Evolutionary conservation across 2,113 vertebrate species (phyloP).

Genomic region (Narcine bancroftii): DNA sequence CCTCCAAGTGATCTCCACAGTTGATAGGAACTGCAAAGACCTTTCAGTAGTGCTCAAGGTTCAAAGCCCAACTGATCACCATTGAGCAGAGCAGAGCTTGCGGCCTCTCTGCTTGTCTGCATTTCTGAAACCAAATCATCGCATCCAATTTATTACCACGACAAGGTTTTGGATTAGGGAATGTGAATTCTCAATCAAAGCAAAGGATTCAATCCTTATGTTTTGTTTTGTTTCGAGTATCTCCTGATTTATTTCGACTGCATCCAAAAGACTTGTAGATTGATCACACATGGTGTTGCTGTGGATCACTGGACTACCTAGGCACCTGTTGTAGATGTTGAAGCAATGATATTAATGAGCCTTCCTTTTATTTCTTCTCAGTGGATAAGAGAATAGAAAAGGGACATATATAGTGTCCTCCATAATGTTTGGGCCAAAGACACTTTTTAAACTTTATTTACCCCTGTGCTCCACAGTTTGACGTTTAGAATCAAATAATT

Average conservation of each 20-base stretch:
- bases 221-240: not conserved
- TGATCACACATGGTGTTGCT: not conserved
- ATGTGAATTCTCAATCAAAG: not conserved
- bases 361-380: not conserved
- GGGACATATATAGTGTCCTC: not conserved
- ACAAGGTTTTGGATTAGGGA: no score
- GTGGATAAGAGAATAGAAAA: not conserved
- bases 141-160: not conserved
- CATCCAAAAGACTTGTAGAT: not conserved
- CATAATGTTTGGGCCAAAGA: no score
- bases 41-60: no score
- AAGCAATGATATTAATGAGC: not conserved
- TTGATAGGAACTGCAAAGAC: no score
- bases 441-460: no score
- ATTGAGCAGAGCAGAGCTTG: no score
- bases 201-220: not conserved
- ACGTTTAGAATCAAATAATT: no score
- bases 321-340: not conserved
- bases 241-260: not conserved
- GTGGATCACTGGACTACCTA: not conserved
- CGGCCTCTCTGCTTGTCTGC: no score
- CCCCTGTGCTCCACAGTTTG: no score
- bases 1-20: no score
- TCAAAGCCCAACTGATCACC: no score
- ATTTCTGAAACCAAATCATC: not conserved